phyloP scores from a whole-genome alignment of 2,888 invertebrate genomes.

The Pseudolycoriella hygida region DNA sequence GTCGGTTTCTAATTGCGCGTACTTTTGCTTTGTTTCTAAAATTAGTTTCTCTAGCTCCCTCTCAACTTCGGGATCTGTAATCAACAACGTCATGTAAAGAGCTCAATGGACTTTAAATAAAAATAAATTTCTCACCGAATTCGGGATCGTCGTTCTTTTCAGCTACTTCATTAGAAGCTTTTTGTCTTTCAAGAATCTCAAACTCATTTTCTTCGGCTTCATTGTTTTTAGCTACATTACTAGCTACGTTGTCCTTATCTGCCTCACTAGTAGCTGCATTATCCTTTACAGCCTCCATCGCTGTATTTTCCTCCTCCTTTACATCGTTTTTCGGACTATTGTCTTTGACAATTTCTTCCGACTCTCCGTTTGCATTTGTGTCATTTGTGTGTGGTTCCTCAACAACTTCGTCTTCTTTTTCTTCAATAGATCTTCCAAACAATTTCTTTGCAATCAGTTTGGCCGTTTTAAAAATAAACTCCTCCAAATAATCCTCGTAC shows the following conservation, averaged over 20 bases:
- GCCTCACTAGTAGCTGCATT: neutral
- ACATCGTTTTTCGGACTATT: neutral
- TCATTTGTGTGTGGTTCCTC: neutral
- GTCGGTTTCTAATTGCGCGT: conserved; percentile 11
- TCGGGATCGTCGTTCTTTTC: too few species aligned
- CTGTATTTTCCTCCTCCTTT: neutral
- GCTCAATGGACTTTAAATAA: too few species aligned
- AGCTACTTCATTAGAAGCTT: too few species aligned
- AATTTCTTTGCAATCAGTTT: conserved; percentile 20
- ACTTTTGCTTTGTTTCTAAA: conserved; percentile 11
- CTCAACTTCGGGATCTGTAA: neutral
- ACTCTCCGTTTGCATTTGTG: neutral
- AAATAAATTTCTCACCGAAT: too few species aligned
- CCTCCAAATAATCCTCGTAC: conserved; percentile 49
- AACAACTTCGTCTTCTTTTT: conserved; percentile 10
- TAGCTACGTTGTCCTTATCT: neutral
- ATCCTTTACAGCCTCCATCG: neutral
- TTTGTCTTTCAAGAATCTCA: neutral
- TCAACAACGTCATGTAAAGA: too few species aligned
- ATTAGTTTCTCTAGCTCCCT: conserved; percentile 13
- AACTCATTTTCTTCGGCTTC: conserved; percentile 4
- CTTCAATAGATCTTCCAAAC: conserved; percentile 11
- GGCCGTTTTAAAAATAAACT: conserved; percentile 30
- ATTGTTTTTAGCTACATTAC: neutral
- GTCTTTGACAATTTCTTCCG: conserved; percentile 1